Evolutionary conservation across 2,888 invertebrate species (phyloP).

Genomic region (Loripinus fragilis): DNA sequence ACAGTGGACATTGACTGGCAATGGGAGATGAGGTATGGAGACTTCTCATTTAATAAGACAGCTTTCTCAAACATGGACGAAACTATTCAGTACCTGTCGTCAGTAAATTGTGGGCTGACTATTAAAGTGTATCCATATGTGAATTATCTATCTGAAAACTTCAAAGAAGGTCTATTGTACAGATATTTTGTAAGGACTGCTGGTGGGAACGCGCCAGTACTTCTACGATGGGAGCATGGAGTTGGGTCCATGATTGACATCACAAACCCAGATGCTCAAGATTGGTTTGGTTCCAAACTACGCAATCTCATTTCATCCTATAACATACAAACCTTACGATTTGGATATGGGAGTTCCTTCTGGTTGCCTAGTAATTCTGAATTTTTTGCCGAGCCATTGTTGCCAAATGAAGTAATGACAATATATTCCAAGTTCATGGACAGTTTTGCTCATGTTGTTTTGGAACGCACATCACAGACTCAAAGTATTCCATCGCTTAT

Average conservation of each 20-base stretch:
- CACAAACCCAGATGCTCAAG: slow-evolving; percentile 90
- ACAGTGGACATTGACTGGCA: slow-evolving; percentile 90
- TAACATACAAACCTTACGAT: slow-evolving; percentile 93
- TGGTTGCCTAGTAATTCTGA: slow-evolving; percentile 76
- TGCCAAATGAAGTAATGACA: slow-evolving; percentile 59
- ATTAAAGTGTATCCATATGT: slow-evolving; percentile 70
- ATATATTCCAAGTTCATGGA: slow-evolving; percentile 63
- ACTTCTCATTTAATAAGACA: slow-evolving; percentile 88
- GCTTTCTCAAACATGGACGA: slow-evolving; percentile 64
- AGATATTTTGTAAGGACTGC: slow-evolving; percentile 71
- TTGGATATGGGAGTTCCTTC: slow-evolving; percentile 87
- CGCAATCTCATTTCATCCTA: slow-evolving; percentile 87
- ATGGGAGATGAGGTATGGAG: slow-evolving; percentile 95
- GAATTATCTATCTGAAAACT: slow-evolving; percentile 85
- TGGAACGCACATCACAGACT: slow-evolving; percentile 84
- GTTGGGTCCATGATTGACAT: slow-evolving; percentile 91
- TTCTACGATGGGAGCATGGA: slow-evolving; percentile 86
- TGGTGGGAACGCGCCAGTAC: slow-evolving; percentile 84
- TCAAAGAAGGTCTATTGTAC: slow-evolving; percentile 89
- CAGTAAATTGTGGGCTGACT: slow-evolving; percentile 54
- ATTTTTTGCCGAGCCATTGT: slow-evolving; percentile 55
- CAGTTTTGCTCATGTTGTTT: slow-evolving; percentile 46
- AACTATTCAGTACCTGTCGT: slow-evolving; percentile 38
- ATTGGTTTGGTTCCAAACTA: slow-evolving; percentile 90
- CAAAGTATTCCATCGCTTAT: slow-evolving; percentile 91